These are phyloP conservation scores for Neuroterus valhalla DNA, from an alignment of 1,140 invertebrate species.

Conservation along the genomic window DNA sequence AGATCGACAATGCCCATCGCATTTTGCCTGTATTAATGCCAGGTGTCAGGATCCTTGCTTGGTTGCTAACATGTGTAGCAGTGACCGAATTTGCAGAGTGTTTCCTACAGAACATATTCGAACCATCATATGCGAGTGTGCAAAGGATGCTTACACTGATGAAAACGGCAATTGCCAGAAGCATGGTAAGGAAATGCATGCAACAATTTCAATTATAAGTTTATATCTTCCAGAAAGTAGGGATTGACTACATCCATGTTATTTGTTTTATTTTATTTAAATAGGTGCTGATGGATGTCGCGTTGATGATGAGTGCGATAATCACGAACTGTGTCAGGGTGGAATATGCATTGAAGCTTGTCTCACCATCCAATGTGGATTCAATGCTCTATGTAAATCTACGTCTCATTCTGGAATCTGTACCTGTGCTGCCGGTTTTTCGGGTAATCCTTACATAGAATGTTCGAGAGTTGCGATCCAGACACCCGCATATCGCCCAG, in stretches of 20 bases:
- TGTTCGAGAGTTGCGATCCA: constrained; percentile 80
- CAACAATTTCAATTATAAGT: not conserved
- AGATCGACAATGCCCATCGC: constrained; percentile 85
- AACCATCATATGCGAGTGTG: constrained; percentile 88
- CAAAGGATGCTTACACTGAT: constrained; percentile 81
- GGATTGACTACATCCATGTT: not conserved
- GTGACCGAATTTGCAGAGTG: constrained; percentile 85
- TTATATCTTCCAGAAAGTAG: constrained; percentile 11
- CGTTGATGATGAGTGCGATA: constrained; percentile 84
- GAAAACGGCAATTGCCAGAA: constrained; percentile 79
- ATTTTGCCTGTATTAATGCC: constrained; percentile 85
- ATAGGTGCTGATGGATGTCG: constrained; percentile 75
- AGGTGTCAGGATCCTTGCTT: constrained; percentile 86
- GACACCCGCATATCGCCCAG: constrained; percentile 73
- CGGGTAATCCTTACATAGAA: constrained; percentile 88
- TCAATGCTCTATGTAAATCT: constrained; percentile 89
- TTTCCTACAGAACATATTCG: constrained; percentile 86
- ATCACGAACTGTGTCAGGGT: constrained; percentile 82
- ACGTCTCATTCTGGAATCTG: constrained; percentile 85
- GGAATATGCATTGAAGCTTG: constrained; percentile 89
- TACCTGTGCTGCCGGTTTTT: constrained; percentile 85
- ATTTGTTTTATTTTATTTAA: not conserved
- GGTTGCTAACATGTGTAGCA: constrained; percentile 80
- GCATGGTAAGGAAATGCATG: constrained; percentile 71
- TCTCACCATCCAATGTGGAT: constrained; percentile 84